phyloP scores from a whole-genome alignment of 2,113 vertebrate genomes.

The Syngnathus scovelli region DNA sequence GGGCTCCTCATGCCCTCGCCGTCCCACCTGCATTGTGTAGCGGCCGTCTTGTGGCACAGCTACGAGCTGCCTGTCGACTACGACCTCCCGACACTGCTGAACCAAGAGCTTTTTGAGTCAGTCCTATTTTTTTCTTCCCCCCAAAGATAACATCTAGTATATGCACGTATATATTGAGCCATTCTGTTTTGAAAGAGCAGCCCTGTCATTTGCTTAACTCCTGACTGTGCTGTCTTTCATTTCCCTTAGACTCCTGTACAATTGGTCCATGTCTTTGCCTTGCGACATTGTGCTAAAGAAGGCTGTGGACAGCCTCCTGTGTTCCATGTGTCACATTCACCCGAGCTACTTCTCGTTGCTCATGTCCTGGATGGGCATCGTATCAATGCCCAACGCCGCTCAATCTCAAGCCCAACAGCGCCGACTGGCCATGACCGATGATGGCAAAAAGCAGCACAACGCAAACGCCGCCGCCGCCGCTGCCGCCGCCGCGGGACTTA shows the following conservation, averaged over 20 bases:
- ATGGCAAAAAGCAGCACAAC: constrained; percentile 93
- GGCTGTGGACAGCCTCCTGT: constrained; percentile 95
- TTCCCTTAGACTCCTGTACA: constrained; percentile 81
- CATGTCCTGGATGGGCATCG: constrained; percentile 98
- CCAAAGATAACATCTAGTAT: no score
- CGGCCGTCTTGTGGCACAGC: constrained; percentile 95
- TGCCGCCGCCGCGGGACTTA: constrained; percentile 72
- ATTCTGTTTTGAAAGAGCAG: neutral
- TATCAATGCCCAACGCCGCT: constrained; percentile 66
- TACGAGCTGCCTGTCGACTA: constrained; percentile 95
- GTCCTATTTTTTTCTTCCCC: constrained; percentile 46
- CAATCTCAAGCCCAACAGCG: constrained; percentile 83
- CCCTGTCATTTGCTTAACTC: neutral
- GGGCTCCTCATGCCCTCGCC: constrained; percentile 97
- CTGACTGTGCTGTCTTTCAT: neutral
- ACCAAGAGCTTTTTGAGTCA: constrained; percentile 95
- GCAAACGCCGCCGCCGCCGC: constrained; percentile 43
- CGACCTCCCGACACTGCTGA: constrained; percentile 87
- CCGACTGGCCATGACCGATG: constrained; percentile 92
- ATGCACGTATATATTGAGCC: no score
- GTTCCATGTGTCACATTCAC: constrained; percentile 96
- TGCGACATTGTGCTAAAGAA: constrained; percentile 97
- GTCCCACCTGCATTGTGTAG: constrained; percentile 94
- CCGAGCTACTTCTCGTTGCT: constrained; percentile 94
- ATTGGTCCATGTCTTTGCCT: constrained; percentile 96